These are phyloP conservation scores for Cacoxenus indagator DNA, from an alignment of 2,888 invertebrate genomes.

Conservation along the genomic window DNA sequence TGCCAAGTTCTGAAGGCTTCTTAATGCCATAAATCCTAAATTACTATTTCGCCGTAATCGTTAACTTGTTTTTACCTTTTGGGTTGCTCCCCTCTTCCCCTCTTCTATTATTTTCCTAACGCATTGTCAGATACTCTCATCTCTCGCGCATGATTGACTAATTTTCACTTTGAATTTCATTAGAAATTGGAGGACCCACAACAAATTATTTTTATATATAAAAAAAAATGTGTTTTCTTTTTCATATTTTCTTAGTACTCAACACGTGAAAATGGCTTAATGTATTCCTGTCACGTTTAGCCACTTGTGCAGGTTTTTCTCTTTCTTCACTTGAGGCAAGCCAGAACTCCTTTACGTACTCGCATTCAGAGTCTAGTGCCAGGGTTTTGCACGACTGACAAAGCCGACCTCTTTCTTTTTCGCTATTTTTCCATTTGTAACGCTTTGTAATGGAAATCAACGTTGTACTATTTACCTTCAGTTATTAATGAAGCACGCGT, in stretches of 20 bases:
- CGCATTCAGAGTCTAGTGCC: not conserved
- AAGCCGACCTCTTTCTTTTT: not conserved
- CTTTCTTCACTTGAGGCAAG: conserved; percentile 19
- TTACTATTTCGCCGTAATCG: too few species aligned
- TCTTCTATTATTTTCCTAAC: not conserved
- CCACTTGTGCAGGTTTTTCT: conserved; percentile 54
- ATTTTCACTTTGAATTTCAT: not conserved
- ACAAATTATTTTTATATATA: not conserved
- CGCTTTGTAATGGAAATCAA: conserved; percentile 17
- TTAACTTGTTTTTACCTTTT: not conserved
- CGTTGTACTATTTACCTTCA: not conserved
- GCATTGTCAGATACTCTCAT: not conserved
- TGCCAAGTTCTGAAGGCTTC: too few species aligned
- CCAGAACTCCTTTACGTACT: not conserved
- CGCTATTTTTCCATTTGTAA: too few species aligned
- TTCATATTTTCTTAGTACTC: not conserved
- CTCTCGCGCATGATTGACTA: conserved; percentile 1
- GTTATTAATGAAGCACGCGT: conserved; percentile 8
- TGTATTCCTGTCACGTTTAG: conserved; percentile 63
- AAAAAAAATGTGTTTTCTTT: conserved; percentile 2
- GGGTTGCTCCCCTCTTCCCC: not conserved
- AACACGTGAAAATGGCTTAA: conserved; percentile 34
- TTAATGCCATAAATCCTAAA: too few species aligned
- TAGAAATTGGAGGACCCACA: not conserved
- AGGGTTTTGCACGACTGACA: not conserved